Evolutionary conservation across 1,140 invertebrate species (phyloP).

Genomic region (Magallana angulata): DNA sequence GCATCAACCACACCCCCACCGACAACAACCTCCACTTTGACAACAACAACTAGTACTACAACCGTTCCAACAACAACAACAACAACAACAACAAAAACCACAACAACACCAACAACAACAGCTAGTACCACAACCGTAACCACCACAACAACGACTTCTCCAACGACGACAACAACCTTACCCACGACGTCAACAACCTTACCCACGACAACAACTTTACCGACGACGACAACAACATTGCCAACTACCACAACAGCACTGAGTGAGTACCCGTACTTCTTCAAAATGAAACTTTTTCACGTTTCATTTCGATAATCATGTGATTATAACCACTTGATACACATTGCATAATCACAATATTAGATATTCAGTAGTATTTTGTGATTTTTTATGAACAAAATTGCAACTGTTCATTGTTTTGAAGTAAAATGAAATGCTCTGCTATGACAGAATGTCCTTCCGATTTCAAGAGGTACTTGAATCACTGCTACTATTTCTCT

Average conservation of each 20-base stretch:
- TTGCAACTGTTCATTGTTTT: too few relatives aligned
- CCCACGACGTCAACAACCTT: neutral
- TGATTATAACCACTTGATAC: too few relatives aligned
- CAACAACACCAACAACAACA: neutral
- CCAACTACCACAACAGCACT: neutral
- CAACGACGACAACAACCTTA: neutral
- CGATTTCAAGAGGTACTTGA: conserved; percentile 14
- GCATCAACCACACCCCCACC: conserved; percentile 12
- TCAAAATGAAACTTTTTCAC: too few relatives aligned
- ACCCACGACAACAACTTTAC: neutral
- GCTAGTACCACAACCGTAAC: neutral
- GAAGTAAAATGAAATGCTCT: too few relatives aligned
- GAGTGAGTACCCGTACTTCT: neutral
- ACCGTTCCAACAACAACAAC: neutral
- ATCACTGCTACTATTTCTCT: conserved; percentile 53
- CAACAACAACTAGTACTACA: neutral
- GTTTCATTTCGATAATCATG: too few relatives aligned
- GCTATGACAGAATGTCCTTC: conserved; percentile 33
- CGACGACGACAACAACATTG: neutral
- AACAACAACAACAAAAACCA: neutral
- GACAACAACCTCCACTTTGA: neutral
- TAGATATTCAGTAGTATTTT: too few relatives aligned
- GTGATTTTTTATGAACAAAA: too few relatives aligned
- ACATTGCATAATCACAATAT: too few relatives aligned
- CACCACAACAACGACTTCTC: neutral